Evolutionary conservation across 2,797 vertebrate species (phyloP).

Genomic region (Lophotriccus pileatus): DNA sequence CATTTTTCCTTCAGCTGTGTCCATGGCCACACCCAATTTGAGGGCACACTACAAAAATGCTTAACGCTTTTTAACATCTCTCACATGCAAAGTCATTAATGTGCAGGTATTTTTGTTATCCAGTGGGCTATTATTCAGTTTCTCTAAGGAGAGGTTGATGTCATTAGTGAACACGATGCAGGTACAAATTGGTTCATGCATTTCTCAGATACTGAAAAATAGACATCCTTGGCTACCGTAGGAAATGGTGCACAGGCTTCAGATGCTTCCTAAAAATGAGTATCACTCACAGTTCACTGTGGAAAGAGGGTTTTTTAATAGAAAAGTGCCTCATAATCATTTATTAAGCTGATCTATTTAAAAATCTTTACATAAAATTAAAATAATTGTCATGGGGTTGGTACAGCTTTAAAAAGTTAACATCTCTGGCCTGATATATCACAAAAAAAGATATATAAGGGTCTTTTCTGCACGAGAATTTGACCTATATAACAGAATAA

Average conservation of each 20-base stretch:
- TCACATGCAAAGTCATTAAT: neutral
- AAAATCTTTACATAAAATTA: conserved; percentile 4
- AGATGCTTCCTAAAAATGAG: neutral
- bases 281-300: neutral
- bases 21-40: neutral
- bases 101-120: neutral
- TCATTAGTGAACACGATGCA: neutral
- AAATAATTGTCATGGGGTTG: conserved; percentile 27
- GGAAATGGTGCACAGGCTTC: neutral
- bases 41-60: neutral
- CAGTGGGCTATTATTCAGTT: fast-evolving
- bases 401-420: neutral
- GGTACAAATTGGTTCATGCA: neutral
- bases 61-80: neutral
- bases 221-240: neutral
- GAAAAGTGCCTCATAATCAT: neutral
- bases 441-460: neutral
- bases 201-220: neutral
- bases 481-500: conserved; percentile 43
- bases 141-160: neutral
- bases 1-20: neutral
- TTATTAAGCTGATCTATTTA: neutral
- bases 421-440: neutral
- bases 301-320: neutral
- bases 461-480: neutral